Evolutionary conservation across 1,140 invertebrate species (phyloP), one percentile per base, ranked within the genome.

Genomic region (Diorhabda sublineata): DNA sequence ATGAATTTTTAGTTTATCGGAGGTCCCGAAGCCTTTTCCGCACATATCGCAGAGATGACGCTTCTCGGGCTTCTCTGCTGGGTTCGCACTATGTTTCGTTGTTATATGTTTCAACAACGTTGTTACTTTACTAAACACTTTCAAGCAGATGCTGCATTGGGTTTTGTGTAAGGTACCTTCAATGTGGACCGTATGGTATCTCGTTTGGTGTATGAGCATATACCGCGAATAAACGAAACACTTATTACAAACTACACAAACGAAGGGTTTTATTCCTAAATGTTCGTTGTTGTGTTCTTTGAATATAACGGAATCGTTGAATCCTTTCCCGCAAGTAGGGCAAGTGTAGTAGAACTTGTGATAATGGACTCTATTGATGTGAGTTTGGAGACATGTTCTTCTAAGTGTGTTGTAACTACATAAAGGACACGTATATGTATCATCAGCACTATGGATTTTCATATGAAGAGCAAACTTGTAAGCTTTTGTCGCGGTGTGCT

Each of bases 241-340:
- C 64, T 86, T 86, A 2, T 84, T 83, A 74, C 90, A 91, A 3
- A 87, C 82, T 61, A 86, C 85, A 73, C 90, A 91, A 43, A 81
- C 80, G 72, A 87, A 87, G 0, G 89, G 86, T 74, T 87, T 86
- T 73, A 92, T 90, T 0, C 91, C 88, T 0, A 87, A 86, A 7
- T 91, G 84, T 3, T 88, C 88, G 74, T 89, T 86, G 70, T 87
- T 81, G 64, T 90, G 88, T 72, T 88, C 86, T 47, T 74, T 77
- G 64, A 68, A 77, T 5, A 76, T 70, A 9, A 74, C 71, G 3
- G 69, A 66, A 11, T 77, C 76, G 58, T 74, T 75, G 74, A 85
- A 85, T 0, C 82, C 82, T 76, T 85, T 85, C 0, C 82, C 83
- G 74, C 85, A 86, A 3, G 83, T 76, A 59, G 79, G 80, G 67